Base-by-base conservation (phyloP, 92 coral and sea anemone species). In the Bergia sp. region DNA sequence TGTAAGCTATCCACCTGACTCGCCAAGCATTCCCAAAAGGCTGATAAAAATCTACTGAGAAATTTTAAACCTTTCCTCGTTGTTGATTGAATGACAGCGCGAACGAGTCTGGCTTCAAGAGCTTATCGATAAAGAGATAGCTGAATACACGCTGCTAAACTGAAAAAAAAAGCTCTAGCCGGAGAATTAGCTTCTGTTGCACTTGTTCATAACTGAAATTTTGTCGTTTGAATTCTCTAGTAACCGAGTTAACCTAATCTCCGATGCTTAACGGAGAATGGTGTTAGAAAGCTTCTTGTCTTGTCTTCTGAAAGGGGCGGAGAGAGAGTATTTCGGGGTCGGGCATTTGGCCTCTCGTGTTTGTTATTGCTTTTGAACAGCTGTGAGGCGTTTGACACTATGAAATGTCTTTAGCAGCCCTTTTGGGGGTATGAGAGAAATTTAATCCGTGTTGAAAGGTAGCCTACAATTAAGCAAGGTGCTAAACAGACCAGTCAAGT, bases 1-100 rank as follows among this genome's bases (percentile, higher is more conserved):
- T 84, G 87, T 84, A 84, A 84, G 64, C 87, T 38, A 84, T 84
- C 79, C 87, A 84, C 77, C 87, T 84, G 87, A 84, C 78, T 74
- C 77, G 11, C 77, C 79, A 72, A 84, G 71, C 77, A 72, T 69
- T 29, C 61, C 61, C 78, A 71, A 84, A 67, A 47, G 37, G 53
- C 87, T 84, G 87, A 84, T 84, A 84, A 84, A 61, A 71, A 84
- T 84, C 87, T 84, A 84, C 55, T 29, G 64, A 84, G 79, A 84
- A 69, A 71, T 84, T 84, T 84, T 69, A 84, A 44, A 47, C 87
- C 64, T 69, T 83, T 47, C 74, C 64, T 47, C 29, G 29, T 29
- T 69, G 74, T 69, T 36, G 87, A 84, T 84, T 84, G 75, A 49
- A 84, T 72, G 77, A 45, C 78, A 71, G 78, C 79, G 78, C 65